Evolutionary conservation across 2,888 invertebrate genomes (phyloP), one percentile per base, ranked within the genome.

Genomic region (Autographa gamma): DNA sequence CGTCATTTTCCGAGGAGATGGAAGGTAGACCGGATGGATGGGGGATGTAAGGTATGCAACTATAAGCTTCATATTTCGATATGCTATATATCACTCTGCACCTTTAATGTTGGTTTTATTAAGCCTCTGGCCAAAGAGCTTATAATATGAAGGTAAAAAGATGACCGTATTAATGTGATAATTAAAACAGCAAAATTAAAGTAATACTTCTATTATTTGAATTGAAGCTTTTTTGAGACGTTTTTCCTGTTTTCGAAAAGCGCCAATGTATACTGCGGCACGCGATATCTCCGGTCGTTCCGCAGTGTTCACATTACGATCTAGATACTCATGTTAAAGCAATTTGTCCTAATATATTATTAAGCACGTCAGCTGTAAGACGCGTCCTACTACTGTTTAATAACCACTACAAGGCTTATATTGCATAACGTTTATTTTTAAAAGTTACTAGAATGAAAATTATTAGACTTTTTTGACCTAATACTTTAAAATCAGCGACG

Each of bases 321-420:
- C 19, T 9, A 43, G 31, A 58, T 43, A 66, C 61, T 69, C 60
- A 65, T 31, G 52, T 66, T 71, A 25, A 54, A 72, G 67, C 70
- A 82, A 80, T 82, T 82, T 73, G 66, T 72, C 76, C 43, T 43
- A 71, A 73, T 73, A 69, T 69, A 82, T 73, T 63, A 80, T 66
- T 76, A 66, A 41, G 31, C 19, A 25, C 19, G 13, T 48, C 60
- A 60, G 66, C 43, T 65, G 56, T 60, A 58, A 48, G 41, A 52
- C 41, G 38, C 66, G 60, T 56, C 48, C 13, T 18, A 34, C 60
- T 38, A 60, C 60, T 60, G 60, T 59, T 59, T 59, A 59, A 59
- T 59, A 59, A 31, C 31, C 2, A 7, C 32, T 32, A 32, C 58
- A 54, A 54, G 11, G 19, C 43, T 48, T 56, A 56, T 54, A 54